A percentile compares a stretch with the other conserved stretches of the same genome.
These are phyloP conservation scores for Chauna torquata DNA, from an alignment of 2,113 vertebrate species.

Conservation along the genomic window DNA sequence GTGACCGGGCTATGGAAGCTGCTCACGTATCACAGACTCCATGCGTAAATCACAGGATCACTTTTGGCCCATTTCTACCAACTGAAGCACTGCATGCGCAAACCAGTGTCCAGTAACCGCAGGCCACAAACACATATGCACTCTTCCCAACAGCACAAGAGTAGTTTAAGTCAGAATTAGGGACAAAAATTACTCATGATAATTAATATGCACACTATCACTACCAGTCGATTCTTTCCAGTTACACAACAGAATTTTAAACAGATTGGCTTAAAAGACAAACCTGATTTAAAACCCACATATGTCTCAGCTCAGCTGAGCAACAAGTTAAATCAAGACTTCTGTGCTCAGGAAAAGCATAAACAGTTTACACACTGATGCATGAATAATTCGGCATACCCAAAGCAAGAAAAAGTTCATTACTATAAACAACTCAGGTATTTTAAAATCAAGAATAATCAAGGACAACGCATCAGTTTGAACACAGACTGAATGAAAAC, in stretches of 20 bases:
- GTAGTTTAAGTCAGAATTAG: not conserved
- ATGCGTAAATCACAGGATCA: conserved; percentile 72
- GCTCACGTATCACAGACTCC: conserved; percentile 50
- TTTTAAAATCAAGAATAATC: not conserved
- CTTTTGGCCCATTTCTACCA: conserved; percentile 67
- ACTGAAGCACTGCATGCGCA: conserved; percentile 58
- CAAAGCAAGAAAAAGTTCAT: not conserved
- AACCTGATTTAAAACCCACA: not conserved
- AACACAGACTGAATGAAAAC: not conserved
- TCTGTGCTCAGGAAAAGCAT: not conserved
- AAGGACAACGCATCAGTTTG: not conserved
- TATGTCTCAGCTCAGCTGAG: not conserved
- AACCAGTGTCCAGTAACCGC: conserved; percentile 75
- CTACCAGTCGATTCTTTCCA: not conserved
- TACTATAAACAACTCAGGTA: not conserved
- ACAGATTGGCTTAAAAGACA: not conserved
- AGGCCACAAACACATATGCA: conserved; percentile 2
- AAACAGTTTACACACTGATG: not conserved
- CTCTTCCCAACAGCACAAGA: rapidly evolving
- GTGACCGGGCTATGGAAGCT: conserved; percentile 74
- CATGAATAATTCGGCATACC: not conserved
- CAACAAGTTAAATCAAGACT: not conserved
- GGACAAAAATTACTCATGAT: not conserved
- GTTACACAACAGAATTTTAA: not conserved
- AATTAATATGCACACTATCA: not conserved